Conservation (phyloP, 2,797 vertebrate genomes). For the Syngnathus rostellatus region DNA sequence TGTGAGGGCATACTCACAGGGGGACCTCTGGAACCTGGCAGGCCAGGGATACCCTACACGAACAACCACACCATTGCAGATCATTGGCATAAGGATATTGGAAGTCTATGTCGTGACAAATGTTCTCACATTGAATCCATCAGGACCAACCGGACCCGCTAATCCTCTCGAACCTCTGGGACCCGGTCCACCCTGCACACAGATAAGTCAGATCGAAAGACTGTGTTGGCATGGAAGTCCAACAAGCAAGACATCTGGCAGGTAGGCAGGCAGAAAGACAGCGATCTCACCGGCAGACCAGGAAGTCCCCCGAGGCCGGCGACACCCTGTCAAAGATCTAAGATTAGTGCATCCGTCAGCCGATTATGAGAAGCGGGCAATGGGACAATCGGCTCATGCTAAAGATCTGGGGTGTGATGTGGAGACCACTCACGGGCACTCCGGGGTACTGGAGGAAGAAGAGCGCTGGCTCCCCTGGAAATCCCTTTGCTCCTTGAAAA, state of each 20-base stretch:
- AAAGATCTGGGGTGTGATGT: not conserved
- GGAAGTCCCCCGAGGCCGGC: slow-evolving; percentile 24
- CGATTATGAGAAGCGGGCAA: not conserved
- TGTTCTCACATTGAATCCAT: slow-evolving; percentile 49
- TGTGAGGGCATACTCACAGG: slow-evolving; percentile 45
- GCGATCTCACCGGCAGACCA: slow-evolving; percentile 49
- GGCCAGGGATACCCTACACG: slow-evolving; percentile 47
- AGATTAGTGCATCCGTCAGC: not conserved
- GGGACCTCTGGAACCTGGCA: slow-evolving; percentile 41
- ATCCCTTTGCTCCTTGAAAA: slow-evolving; percentile 53
- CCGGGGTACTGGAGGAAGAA: slow-evolving; percentile 37
- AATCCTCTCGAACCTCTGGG: slow-evolving; percentile 27
- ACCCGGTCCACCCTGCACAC: slow-evolving; percentile 37
- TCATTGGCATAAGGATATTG: not conserved
- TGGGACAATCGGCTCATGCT: not conserved
- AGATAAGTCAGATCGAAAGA: not conserved
- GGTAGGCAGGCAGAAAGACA: not conserved
- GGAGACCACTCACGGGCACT: slow-evolving; percentile 31
- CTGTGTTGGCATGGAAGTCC: not conserved
- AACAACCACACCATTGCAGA: not conserved
- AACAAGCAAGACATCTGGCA: too few species aligned
- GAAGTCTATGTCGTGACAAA: not conserved
- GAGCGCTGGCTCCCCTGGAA: slow-evolving; percentile 36
- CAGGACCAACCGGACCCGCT: slow-evolving; percentile 29
- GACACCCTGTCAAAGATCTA: slow-evolving; percentile 38